Percentiles rank a stretch among this genome's conserved stretches.
Evolutionary conservation across 1,140 invertebrate species (phyloP).

Genomic region (Diachasma alloeum): DNA sequence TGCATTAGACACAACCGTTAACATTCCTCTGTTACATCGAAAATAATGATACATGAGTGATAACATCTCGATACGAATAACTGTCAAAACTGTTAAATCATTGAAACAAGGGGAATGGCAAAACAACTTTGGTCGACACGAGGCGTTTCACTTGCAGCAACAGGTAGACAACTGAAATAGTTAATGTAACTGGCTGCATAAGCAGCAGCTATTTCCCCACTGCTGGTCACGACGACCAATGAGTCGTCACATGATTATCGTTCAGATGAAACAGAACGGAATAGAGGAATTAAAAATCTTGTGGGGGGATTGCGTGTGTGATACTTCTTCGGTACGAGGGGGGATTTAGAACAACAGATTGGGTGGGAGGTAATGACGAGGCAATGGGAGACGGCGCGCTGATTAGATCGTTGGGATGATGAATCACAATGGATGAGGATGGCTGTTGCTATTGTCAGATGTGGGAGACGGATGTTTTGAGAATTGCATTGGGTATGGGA

Average conservation of each 20-base stretch:
- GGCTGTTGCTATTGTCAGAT: too few relatives aligned
- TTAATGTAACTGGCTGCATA: neutral
- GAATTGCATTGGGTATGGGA: too few relatives aligned
- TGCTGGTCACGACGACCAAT: neutral
- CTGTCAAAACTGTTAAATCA: neutral
- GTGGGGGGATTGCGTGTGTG: neutral
- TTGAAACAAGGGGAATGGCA: too few relatives aligned
- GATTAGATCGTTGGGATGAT: neutral
- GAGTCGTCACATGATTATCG: neutral
- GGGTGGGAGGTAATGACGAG: neutral
- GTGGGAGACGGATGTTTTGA: too few relatives aligned
- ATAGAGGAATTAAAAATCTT: neutral
- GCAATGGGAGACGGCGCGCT: neutral
- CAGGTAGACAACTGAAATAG: constrained; percentile 27
- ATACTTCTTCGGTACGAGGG: neutral
- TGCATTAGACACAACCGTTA: neutral
- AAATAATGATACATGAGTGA: neutral
- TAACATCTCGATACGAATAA: neutral
- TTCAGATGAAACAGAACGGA: neutral
- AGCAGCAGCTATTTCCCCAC: neutral
- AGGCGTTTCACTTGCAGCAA: constrained; percentile 11
- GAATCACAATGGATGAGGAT: neutral
- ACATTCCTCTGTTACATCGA: neutral
- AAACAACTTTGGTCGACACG: neutral
- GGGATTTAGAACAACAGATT: neutral